Base-by-base conservation (phyloP, 2,888 invertebrate genomes). In the Drosophila anceps region DNA sequence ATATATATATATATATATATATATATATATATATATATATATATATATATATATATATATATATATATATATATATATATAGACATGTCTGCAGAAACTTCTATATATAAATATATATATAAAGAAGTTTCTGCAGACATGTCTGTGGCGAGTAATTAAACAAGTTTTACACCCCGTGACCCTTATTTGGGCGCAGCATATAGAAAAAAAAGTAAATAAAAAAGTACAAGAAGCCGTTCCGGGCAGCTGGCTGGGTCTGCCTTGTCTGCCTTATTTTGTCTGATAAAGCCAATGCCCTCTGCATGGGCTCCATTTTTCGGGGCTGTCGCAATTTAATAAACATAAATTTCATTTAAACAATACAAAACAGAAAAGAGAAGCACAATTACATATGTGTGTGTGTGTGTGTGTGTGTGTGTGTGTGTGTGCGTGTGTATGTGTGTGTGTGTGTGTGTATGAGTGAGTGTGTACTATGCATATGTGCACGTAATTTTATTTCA, bases 321-420 rank as follows among this genome's bases (percentile, higher is more conserved):
- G 59, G 68, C 70, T 64, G 69, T 70, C 72, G 84, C 79, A 76
- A 86, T 85, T 88, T 86, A 85, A 86, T 85, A 84, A 84, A 76
- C 81, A 85, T 84, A 86, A 82, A 84, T 84, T 76, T 74, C 69
- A 76, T 78, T 82, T 84, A 79, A 82, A 82, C 79, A 84, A 81
- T 78, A 71, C 72, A 68, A 64, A 70, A 57, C 72, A 73, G 43
- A 57, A 44, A 58, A 65, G 70, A 68, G 67, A 62, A 60, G 15
- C 31, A 37, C 60, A 73, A 72, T 65, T 66, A 73, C 73, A 51
- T 54, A 39, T n/a, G 50, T 48, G 51, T 60, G 62, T 41, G 39
- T 48, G 59, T 33, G 35, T 41, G 53, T 46, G 24, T 13, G 35
- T 53, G 53, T 53, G 58, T 41, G 46, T 58, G 58, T 44, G 27